phyloP scores from a whole-genome alignment of 2,888 invertebrate species.

The Odontocolon sp. region DNA sequence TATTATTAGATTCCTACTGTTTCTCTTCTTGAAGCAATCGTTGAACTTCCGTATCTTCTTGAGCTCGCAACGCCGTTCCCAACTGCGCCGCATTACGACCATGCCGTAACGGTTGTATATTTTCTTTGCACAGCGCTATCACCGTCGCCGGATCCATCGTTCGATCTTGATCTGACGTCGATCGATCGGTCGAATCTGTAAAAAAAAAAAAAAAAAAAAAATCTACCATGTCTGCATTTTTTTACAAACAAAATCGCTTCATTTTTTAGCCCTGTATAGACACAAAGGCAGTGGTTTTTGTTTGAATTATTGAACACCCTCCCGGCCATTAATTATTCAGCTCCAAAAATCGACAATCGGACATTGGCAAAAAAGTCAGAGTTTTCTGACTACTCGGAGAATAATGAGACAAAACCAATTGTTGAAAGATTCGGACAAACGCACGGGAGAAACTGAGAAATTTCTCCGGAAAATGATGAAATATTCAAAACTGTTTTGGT shows the following conservation, averaged over 20 bases:
- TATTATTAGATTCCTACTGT: conserved; percentile 82
- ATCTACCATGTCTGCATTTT: neutral
- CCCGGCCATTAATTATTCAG: too few relatives aligned
- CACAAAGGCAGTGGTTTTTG: too few relatives aligned
- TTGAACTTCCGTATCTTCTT: conserved; percentile 87
- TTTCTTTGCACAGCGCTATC: conserved; percentile 88
- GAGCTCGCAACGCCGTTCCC: conserved; percentile 90
- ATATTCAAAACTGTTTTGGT: neutral
- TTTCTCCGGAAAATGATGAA: too few relatives aligned
- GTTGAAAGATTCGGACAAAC: neutral
- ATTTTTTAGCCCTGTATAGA: too few relatives aligned
- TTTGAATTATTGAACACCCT: too few relatives aligned
- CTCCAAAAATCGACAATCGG: neutral
- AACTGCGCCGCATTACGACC: conserved; percentile 92
- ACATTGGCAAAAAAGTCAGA: neutral
- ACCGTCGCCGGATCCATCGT: conserved; percentile 80
- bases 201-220: conserved; percentile 4
- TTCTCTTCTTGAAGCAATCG: conserved; percentile 86
- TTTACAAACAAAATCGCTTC: too few relatives aligned
- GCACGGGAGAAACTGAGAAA: neutral
- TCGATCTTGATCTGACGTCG: conserved; percentile 31
- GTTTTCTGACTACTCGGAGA: neutral
- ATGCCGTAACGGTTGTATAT: conserved; percentile 95
- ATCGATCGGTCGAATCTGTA: conserved; percentile 43
- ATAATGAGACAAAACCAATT: neutral